These are phyloP conservation scores for Lagria hirta DNA, from an alignment of 2,888 invertebrate genomes.

Conservation along the genomic window DNA sequence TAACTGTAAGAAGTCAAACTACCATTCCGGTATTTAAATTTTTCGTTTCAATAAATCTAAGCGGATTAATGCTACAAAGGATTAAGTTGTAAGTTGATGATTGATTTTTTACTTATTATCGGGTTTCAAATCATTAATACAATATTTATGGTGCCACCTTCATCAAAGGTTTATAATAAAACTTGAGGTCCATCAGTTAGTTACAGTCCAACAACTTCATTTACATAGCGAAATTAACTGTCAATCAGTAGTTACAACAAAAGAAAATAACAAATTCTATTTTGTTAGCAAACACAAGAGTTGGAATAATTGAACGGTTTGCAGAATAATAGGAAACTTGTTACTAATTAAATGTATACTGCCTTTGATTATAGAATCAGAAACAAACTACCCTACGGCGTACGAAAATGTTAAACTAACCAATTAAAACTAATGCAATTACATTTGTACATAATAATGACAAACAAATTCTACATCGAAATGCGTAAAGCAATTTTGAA, in stretches of 20 bases:
- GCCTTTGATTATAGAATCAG: constrained; percentile 11
- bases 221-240: constrained; percentile 28
- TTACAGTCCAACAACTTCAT: constrained; percentile 23
- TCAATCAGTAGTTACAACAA: constrained; percentile 22
- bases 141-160: constrained; percentile 16
- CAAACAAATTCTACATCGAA: too few relatives aligned
- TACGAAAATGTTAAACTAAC: too few relatives aligned
- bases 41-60: constrained; percentile 31
- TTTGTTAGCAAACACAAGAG: constrained; percentile 13
- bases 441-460: too few relatives aligned
- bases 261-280: constrained; percentile 13
- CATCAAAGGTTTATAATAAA: constrained; percentile 14
- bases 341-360: constrained; percentile 15
- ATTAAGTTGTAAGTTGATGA: constrained; percentile 28
- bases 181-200: constrained; percentile 9
- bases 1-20: constrained; percentile 24
- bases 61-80: constrained; percentile 26
- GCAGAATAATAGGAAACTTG: constrained; percentile 10
- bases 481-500: too few relatives aligned
- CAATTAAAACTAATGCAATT: too few relatives aligned
- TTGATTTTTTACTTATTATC: constrained; percentile 24
- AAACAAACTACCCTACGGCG: too few relatives aligned
- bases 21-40: constrained; percentile 28
- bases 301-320: constrained; percentile 9
- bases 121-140: constrained; percentile 17